Conservation (phyloP, 2,888 invertebrate genomes). For the Plusia festucae region DNA sequence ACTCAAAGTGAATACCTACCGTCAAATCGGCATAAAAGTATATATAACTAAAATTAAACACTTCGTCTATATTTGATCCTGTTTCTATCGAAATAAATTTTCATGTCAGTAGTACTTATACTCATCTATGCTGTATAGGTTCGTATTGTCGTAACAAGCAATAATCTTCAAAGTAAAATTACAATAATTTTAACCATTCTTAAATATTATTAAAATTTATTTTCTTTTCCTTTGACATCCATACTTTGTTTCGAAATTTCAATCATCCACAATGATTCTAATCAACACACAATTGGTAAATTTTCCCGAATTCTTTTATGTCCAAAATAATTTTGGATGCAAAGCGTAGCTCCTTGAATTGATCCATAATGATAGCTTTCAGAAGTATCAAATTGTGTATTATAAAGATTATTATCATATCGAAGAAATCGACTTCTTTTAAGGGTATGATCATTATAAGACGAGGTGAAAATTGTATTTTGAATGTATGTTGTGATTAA, state of each 20-base stretch:
- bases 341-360: constrained; percentile 22
- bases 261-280: constrained; percentile 44
- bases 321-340: constrained; percentile 50
- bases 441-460: background rate
- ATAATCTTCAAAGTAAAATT: background rate
- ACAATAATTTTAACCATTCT: background rate
- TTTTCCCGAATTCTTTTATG: constrained; percentile 41
- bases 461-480: too few species aligned
- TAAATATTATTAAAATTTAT: background rate
- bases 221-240: background rate
- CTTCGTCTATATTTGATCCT: too few species aligned
- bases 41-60: too few species aligned
- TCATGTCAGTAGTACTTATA: too few species aligned
- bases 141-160: background rate
- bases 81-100: too few species aligned
- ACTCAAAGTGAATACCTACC: too few species aligned
- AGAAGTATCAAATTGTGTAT: constrained; percentile 16
- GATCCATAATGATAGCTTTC: background rate
- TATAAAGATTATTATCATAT: too few species aligned
- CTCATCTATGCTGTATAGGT: too few species aligned
- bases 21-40: too few species aligned
- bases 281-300: constrained; percentile 47
- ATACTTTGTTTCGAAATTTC: constrained; percentile 12
- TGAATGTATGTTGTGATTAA: too few species aligned
- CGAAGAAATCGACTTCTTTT: too few species aligned